Percentiles rank a stretch among this genome's conserved stretches.
These are phyloP conservation scores for Thereuonema tuberculata DNA, from an alignment of 1,140 invertebrate genomes.

Conservation along the genomic window DNA sequence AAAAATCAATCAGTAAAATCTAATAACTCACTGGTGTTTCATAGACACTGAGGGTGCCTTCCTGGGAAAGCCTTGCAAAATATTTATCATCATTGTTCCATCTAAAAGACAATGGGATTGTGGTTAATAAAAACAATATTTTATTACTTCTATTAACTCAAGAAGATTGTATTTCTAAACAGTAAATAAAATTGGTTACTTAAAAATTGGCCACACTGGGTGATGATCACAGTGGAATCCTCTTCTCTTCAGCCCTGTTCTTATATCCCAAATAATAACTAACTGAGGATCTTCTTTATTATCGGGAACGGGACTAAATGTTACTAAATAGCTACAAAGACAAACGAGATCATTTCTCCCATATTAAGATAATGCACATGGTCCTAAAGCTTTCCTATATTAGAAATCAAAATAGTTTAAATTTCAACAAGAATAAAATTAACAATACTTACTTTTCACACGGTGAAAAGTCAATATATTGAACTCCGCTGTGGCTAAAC, in stretches of 20 bases:
- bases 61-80: conserved; percentile 67
- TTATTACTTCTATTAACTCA: no score
- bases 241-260: conserved; percentile 78
- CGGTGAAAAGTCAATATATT: conserved; percentile 95
- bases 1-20: neutral
- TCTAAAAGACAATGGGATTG: no score
- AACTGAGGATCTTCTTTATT: conserved; percentile 40
- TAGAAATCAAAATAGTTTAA: no score
- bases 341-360: neutral
- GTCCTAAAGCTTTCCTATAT: no score
- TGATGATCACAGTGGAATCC: conserved; percentile 73
- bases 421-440: neutral
- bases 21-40: conserved; percentile 61
- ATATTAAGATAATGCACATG: no score
- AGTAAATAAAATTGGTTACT: no score
- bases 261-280: conserved; percentile 87
- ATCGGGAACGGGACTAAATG: conserved; percentile 66
- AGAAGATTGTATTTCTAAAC: no score
- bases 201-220: conserved; percentile 79
- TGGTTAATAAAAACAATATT: conserved; percentile 14
- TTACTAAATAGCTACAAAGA: conserved; percentile 61
- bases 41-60: conserved; percentile 74
- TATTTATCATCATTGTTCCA: conserved; percentile 97
- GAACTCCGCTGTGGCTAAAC: conserved; percentile 79
- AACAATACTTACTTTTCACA: conserved; percentile 60